These are phyloP conservation scores for Coregonus ussuriensis DNA, from an alignment of 2,797 vertebrate genomes.

Conservation along the genomic window DNA sequence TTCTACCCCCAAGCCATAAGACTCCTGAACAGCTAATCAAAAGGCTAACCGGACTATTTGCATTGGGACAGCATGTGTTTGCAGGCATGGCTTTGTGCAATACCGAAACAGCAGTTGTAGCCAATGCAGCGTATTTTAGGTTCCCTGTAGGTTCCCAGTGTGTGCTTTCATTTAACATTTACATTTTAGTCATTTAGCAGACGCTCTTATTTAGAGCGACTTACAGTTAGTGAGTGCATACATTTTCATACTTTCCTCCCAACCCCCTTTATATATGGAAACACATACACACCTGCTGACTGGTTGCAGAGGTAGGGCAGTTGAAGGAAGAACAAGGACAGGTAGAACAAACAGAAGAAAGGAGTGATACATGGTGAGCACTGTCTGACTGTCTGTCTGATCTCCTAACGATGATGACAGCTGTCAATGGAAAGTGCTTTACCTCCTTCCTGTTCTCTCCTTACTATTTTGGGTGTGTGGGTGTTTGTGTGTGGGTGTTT, in stretches of 20 bases:
- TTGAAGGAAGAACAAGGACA: slow-evolving; percentile 3
- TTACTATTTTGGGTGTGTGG: not conserved
- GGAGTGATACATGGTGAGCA: not conserved
- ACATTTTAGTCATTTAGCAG: too few species aligned
- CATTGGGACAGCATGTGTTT: not conserved
- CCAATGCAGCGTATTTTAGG: too few species aligned
- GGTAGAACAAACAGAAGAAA: not conserved
- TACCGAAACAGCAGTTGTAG: not conserved
- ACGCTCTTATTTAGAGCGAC: too few species aligned
- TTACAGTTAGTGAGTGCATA: too few species aligned
- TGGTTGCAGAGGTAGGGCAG: not conserved
- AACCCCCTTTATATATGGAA: slow-evolving; percentile 5
- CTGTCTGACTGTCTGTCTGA: not conserved
- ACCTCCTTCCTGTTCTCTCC: not conserved
- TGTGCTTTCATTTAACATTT: too few species aligned
- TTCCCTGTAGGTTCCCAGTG: not conserved
- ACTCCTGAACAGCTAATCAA: too few species aligned
- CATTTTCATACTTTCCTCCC: not conserved
- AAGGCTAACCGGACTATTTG: too few species aligned
- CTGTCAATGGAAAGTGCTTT: not conserved
- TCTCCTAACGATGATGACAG: not conserved
- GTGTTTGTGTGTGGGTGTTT: not conserved
- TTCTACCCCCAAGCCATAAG: too few species aligned
- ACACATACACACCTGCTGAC: slow-evolving; percentile 3
- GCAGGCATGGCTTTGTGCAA: not conserved